Evolutionary conservation across 2,113 vertebrate genomes (phyloP).

Genomic region (Pionites leucogaster): DNA sequence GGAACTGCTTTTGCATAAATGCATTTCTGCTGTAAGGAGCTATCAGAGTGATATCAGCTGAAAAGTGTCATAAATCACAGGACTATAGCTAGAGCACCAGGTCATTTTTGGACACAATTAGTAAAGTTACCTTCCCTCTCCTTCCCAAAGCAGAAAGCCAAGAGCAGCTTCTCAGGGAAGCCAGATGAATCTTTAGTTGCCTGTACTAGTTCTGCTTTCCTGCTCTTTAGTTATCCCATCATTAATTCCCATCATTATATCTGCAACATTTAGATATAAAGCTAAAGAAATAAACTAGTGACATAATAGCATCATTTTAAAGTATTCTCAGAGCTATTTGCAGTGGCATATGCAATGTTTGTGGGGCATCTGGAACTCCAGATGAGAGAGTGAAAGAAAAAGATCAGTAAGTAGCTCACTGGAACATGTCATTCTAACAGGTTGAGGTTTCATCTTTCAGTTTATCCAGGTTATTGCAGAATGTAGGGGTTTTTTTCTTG

Average conservation of each 20-base stretch:
- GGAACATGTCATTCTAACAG: background rate
- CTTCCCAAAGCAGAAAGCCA: background rate
- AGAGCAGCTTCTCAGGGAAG: background rate
- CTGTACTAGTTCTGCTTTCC: background rate
- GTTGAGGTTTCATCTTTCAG: background rate
- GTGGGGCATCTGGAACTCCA: background rate
- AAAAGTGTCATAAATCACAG: background rate
- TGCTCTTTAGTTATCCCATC: background rate
- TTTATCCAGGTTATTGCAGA: background rate
- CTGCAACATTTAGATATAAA: background rate
- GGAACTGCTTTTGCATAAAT: background rate
- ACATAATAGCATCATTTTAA: background rate
- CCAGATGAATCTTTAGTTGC: background rate
- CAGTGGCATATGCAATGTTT: background rate
- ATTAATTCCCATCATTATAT: no score
- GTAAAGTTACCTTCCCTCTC: background rate
- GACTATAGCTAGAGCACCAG: background rate
- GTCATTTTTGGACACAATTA: background rate
- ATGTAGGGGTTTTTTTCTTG: background rate
- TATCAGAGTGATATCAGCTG: background rate
- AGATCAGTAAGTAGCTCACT: accelerated
- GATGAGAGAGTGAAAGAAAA: background rate
- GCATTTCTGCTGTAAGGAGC: background rate
- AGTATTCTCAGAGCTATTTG: background rate
- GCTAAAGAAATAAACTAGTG: background rate